Base-by-base conservation (phyloP, 2,113 vertebrate genomes). In the Sorex araneus region DNA sequence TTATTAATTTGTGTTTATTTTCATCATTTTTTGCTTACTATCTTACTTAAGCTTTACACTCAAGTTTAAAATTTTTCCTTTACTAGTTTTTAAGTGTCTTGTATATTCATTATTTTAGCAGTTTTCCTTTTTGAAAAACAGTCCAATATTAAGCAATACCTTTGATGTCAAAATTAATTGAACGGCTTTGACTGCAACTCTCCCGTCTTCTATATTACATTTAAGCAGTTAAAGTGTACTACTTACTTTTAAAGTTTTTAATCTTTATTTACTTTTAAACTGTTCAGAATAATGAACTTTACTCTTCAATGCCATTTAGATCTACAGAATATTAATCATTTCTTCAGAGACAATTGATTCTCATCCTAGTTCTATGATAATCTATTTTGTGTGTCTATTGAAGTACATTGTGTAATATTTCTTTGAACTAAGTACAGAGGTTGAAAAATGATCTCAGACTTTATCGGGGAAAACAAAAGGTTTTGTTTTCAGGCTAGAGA, bases 41-140 rank as follows among this genome's bases (percentile, higher is more conserved):
- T 81, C 73, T 80, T 32, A 32, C 11, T 92, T 91, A 78, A 70
- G 32, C 74, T 70, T 81, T 90, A 19, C 87, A 9, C n/a, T 77
- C 2, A 81, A 67, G 23, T 66, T 69, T 8, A 36, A 71, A 70
- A 57, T 57, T 83, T 80, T 80, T 8, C 5, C 67, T 90, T 90
- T 87, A 75, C 25, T 70, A 34, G 0, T 64, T 74, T 69, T 50
- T 6, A 43, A 70, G 82, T 73, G 3, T 71, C 19, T 76, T 83
- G 9, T 73, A 60, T 78, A 84, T 78, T 90, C 12, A n/a, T 67
- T 80, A 40, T 30, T 70, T 84, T 54, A 75, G 12, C 0, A 74
- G 4, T 64, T n/a, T 12, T 70, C 5, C 32, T 82, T 82, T 81
- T 45, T 70, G 13, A 60, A 74, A 76, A 2, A 69, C 67, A 47